Base-by-base conservation (phyloP, 2,888 invertebrate genomes). In the Julus scandinavius region DNA sequence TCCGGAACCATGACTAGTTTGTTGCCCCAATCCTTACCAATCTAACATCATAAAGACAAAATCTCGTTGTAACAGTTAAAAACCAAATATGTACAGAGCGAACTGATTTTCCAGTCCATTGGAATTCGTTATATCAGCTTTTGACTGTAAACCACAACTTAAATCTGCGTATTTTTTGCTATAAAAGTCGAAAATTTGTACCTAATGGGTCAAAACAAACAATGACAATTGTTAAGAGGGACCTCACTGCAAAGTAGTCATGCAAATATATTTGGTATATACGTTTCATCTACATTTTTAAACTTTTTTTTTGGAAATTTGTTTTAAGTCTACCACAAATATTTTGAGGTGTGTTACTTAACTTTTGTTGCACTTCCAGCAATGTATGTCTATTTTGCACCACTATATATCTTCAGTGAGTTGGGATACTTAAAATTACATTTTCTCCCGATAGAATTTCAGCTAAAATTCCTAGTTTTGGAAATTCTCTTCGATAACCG, bases 91-190 rank as follows among this genome's bases (percentile, higher is more conserved):
- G 7, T 15, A 63, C 17, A 63, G 54, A 54, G 54, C 2, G 54
- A 54, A 54, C 15, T 54, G 54, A 54, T n/a, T 63, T 17, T 63
- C 72, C 7, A 72, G 29, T 20, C 29, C 72, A 6, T 72, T 11
- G 20, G 72, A 72, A n/a, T 72, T 72, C 72, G 72, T 72, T 72
- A 63, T 63, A 29, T 72, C 72, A 72, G 72, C n/a, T 72, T 63
- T 72, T 29, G 80, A 80, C 80, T 80, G 80, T 80, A 80, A 29
- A 15, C 38, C 80, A 80, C 38, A 80, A 80, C 38, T 80, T 80
- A 80, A 7, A 80, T 80, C 11, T 3, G 38, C 80, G 15, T 80
- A 80, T 80, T 80, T 80, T 80, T 80, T 80, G 80, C 80, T 80
- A 38, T 38, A 38, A 80, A 80, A 15, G 38, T 29, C 13, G 3